phyloP scores from a whole-genome alignment of 2,113 vertebrate species.

The Arizona elegans region DNA sequence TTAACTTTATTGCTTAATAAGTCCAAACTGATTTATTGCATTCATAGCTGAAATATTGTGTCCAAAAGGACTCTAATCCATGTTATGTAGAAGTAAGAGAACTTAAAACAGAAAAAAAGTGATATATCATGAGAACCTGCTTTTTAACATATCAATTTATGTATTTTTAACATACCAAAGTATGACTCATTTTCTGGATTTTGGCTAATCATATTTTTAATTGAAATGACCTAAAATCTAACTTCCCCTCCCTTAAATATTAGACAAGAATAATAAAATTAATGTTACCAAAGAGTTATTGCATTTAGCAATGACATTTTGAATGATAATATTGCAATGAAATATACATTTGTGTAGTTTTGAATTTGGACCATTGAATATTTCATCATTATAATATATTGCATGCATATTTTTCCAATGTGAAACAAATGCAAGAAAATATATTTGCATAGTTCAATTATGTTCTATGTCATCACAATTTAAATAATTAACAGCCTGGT shows the following conservation, averaged over 20 bases:
- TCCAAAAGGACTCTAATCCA: not conserved
- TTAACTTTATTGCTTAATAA: not conserved
- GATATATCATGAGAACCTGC: not conserved
- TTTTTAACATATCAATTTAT: not conserved
- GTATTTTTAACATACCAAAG: not conserved
- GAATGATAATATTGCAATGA: not conserved
- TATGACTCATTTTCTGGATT: not conserved
- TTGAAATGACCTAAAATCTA: not conserved
- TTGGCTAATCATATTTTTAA: not conserved
- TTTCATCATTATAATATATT: not conserved
- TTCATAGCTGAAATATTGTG: not conserved
- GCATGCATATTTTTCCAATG: not conserved
- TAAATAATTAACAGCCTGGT: not conserved
- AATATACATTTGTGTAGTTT: not conserved
- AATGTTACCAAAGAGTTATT: not conserved
- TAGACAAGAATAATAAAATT: not conserved
- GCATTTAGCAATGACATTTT: not conserved
- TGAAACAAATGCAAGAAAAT: slow-evolving; percentile 16
- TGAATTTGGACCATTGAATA: slow-evolving; percentile 47
- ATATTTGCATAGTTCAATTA: not conserved
- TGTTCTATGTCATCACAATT: not conserved
- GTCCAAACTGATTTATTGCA: not conserved
- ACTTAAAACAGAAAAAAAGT: not conserved
- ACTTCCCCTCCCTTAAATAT: not conserved
- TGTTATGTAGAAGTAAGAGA: not conserved